A percentile compares a stretch with the other conserved stretches of the same genome.
These are phyloP conservation scores for Danaus plexippus DNA, from an alignment of 1,140 invertebrate species.

Conservation along the genomic window DNA sequence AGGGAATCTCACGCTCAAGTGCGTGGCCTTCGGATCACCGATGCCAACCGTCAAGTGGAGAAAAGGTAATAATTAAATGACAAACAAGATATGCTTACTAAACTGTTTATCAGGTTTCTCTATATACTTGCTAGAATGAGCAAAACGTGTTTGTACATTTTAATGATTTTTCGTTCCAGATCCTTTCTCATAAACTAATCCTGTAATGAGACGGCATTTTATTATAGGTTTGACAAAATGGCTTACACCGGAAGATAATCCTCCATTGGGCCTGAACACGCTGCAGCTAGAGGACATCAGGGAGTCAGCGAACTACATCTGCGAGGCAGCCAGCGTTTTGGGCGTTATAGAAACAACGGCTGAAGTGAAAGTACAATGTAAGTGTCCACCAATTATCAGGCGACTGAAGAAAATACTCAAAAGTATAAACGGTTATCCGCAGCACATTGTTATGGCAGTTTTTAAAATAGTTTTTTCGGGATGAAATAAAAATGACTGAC, in stretches of 20 bases:
- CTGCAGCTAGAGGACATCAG: slow-evolving; percentile 88
- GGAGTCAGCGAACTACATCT: slow-evolving; percentile 96
- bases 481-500: not conserved
- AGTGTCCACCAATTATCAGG: slow-evolving; percentile 56
- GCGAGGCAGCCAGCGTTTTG: slow-evolving; percentile 93
- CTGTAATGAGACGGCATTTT: not conserved
- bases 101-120: no score
- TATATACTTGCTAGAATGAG: no score
- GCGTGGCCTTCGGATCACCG: slow-evolving; percentile 96
- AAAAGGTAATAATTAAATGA: slow-evolving; percentile 73
- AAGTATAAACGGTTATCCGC: no score
- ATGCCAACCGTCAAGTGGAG: slow-evolving; percentile 98
- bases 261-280: slow-evolving; percentile 89
- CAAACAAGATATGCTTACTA: not conserved
- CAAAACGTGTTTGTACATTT: no score
- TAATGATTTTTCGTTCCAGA: no score
- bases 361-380: slow-evolving; percentile 95
- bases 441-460: no score
- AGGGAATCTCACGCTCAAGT: slow-evolving; percentile 91
- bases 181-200: no score
- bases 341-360: slow-evolving; percentile 91
- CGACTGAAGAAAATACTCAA: no score
- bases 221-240: slow-evolving; percentile 76
- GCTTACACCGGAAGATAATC: slow-evolving; percentile 87
- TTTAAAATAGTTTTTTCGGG: no score